These are phyloP conservation scores for Diceros bicornis DNA, from an alignment of 2,797 vertebrate species.

Conservation along the genomic window DNA sequence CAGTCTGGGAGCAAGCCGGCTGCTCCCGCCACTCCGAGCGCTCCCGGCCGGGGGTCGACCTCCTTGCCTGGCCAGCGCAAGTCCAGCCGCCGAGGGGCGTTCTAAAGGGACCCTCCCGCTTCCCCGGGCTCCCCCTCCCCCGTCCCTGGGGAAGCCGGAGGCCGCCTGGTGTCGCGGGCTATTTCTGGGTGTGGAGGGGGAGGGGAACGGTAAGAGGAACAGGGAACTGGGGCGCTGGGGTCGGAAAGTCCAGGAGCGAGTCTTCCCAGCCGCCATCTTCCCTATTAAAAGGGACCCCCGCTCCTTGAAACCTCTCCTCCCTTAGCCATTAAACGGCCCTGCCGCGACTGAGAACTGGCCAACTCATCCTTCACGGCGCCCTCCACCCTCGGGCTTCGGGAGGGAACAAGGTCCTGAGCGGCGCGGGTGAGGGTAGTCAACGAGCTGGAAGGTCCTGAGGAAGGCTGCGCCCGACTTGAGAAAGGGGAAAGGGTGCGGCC, in stretches of 20 bases:
- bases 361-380: slow-evolving; percentile 56
- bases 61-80: not conserved
- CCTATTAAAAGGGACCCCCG: not conserved
- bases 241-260: slow-evolving; percentile 49
- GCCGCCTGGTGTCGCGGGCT: slow-evolving; percentile 78
- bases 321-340: not conserved
- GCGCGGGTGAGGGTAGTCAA: not conserved
- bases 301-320: not conserved
- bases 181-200: slow-evolving; percentile 87
- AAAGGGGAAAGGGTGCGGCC: not conserved
- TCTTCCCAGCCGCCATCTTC: slow-evolving; percentile 12
- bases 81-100: not conserved
- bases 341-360: slow-evolving; percentile 9
- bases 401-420: not conserved
- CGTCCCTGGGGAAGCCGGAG: not conserved
- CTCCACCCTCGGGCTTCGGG: not conserved
- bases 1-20: not conserved
- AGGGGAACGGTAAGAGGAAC: slow-evolving; percentile 79
- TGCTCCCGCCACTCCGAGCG: not conserved
- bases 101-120: not conserved
- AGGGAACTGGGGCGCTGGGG: slow-evolving; percentile 80
- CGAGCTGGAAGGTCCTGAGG: slow-evolving; percentile 26
- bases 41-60: not conserved
- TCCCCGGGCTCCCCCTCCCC: slow-evolving; percentile 43
- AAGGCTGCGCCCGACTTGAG: not conserved